Conservation (phyloP, 2,113 vertebrate species). For the Haplotaxodon microlepis region DNA sequence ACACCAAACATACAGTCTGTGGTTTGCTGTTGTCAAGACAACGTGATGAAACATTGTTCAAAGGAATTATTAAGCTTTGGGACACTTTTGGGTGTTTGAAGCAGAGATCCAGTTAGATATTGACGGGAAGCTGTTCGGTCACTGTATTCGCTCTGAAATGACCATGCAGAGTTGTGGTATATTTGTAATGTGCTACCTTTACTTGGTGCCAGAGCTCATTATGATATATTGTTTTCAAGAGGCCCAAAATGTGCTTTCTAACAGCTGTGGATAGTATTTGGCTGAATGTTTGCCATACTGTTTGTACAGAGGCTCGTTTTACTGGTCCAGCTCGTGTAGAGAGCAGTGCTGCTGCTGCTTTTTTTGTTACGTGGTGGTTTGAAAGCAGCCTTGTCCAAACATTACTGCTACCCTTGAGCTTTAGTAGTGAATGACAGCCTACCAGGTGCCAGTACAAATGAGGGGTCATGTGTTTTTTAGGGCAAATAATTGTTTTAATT, state of each 20-base stretch:
- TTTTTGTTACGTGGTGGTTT: background rate
- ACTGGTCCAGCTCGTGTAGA: background rate
- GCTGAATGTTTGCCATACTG: background rate
- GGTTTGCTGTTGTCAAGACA: background rate
- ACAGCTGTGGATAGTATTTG: background rate
- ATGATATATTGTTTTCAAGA: background rate
- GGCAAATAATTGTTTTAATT: background rate
- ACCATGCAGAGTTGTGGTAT: background rate
- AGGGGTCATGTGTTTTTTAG: background rate
- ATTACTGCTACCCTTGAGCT: background rate
- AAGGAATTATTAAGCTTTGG: background rate
- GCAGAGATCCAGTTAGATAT: background rate
- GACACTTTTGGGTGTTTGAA: background rate
- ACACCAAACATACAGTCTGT: background rate
- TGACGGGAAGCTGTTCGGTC: background rate
- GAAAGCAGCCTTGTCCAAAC: background rate
- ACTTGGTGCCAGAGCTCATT: background rate
- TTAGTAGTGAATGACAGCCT: background rate
- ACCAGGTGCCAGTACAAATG: background rate
- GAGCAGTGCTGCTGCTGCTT: background rate
- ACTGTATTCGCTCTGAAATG: background rate
- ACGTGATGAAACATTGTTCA: background rate
- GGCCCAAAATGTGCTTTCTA: background rate
- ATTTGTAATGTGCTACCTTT: background rate
- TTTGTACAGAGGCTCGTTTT: background rate